Evolutionary conservation across 2,113 vertebrate species (phyloP).

Genomic region (Thamnophis sirtalis): DNA sequence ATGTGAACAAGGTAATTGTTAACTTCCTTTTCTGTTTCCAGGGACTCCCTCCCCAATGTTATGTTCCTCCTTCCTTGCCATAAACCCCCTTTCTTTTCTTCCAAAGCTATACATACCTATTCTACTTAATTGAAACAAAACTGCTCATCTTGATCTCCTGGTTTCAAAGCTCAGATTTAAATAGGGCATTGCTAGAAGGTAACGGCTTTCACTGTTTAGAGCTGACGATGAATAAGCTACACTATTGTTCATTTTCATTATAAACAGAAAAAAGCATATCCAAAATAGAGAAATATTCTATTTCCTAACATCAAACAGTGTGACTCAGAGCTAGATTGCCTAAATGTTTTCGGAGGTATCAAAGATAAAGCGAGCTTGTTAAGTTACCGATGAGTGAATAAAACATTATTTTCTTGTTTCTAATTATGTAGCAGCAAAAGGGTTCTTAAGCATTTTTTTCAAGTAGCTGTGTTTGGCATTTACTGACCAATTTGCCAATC

Average conservation of each 20-base stretch:
- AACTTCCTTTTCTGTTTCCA: constrained; percentile 7
- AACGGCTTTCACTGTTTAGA: constrained; percentile 41
- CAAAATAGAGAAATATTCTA: not conserved
- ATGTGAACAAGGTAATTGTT: not conserved
- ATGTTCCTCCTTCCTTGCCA: constrained; percentile 11
- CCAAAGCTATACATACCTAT: not conserved
- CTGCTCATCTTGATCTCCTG: constrained; percentile 13
- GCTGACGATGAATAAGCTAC: constrained; percentile 29
- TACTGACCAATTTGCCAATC: not conserved
- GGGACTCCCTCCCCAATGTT: constrained; percentile 8
- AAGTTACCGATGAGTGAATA: constrained; percentile 32
- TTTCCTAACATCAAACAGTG: constrained; percentile 33
- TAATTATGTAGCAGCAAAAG: not conserved
- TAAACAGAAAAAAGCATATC: constrained; percentile 25
- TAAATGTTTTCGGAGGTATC: constrained; percentile 25
- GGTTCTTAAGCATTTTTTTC: not conserved
- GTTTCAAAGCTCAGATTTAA: constrained; percentile 37
- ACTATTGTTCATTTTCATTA: constrained; percentile 34
- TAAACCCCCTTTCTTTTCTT: not conserved
- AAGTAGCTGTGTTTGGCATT: not conserved
- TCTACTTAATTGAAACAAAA: constrained; percentile 35
- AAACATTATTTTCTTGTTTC: not conserved
- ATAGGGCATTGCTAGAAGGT: constrained; percentile 6
- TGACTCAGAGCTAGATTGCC: constrained; percentile 28
- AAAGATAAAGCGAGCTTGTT: constrained; percentile 27